These are phyloP conservation scores for Plumapathes pennacea DNA, from an alignment of 92 coral and sea anemone species.

Conservation along the genomic window DNA sequence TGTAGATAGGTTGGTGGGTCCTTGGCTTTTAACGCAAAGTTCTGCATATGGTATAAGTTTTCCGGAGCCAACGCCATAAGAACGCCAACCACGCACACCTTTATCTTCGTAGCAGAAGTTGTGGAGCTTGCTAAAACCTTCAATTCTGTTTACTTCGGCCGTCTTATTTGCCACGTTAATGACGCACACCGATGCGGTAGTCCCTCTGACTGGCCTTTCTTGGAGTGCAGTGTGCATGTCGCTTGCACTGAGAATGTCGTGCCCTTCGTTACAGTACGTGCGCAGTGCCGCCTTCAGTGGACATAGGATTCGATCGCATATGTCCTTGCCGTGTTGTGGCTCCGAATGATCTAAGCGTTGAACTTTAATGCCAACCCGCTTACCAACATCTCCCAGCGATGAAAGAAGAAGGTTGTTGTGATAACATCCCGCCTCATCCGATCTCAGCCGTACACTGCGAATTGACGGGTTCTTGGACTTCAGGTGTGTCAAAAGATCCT, in stretches of 20 bases:
- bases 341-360: conserved; percentile 33
- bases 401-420: conserved; percentile 41
- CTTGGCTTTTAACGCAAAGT: conserved; percentile 1
- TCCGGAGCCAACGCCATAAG: conserved; percentile 46
- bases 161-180: conserved; percentile 25
- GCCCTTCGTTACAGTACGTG: conserved; percentile 51
- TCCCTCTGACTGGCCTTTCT: conserved; percentile 49
- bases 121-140: conserved; percentile 52
- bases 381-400: conserved; percentile 32
- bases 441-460: conserved; percentile 25
- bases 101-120: conserved; percentile 34
- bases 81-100: conserved; percentile 51
- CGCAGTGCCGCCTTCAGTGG: conserved; percentile 37
- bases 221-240: conserved; percentile 51
- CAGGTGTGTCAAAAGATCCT: conserved; percentile 18
- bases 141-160: conserved; percentile 29
- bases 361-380: conserved; percentile 17
- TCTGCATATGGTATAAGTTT: conserved; percentile 8
- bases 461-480: conserved; percentile 22
- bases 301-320: conserved; percentile 47
- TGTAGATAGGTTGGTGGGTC: conserved; percentile 19
- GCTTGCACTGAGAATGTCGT: conserved; percentile 32
- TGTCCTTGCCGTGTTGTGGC: conserved; percentile 45
- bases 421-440: conserved; percentile 53
- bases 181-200: conserved; percentile 55